phyloP scores from a whole-genome alignment of 2,113 vertebrate species.

The Patagioenas fasciata region DNA sequence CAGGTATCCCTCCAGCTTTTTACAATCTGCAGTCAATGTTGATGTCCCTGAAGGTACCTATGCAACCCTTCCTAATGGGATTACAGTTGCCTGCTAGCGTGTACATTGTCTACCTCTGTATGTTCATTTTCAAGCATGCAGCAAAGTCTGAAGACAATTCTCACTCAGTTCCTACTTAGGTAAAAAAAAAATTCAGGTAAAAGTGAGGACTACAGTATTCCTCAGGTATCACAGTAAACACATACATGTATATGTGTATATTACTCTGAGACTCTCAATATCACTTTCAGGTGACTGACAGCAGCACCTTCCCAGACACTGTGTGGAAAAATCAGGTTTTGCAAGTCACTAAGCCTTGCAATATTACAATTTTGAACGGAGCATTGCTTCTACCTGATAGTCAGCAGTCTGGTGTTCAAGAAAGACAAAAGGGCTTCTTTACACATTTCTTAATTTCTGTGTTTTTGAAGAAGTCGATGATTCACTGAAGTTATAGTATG shows the following conservation, averaged over 20 bases:
- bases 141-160: neutral
- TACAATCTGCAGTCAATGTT: neutral
- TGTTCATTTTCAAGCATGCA: neutral
- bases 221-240: neutral
- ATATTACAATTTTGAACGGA: neutral
- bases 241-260: neutral
- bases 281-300: neutral
- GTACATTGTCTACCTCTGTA: neutral
- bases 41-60: neutral
- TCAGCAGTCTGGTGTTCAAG: neutral
- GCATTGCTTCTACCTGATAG: neutral
- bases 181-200: neutral
- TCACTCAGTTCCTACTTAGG: neutral
- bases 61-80: neutral
- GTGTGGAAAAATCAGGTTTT: neutral
- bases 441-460: neutral
- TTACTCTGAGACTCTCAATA: neutral
- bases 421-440: neutral
- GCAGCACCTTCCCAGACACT: neutral
- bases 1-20: neutral
- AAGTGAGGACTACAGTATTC: neutral
- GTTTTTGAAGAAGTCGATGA: neutral
- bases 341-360: neutral
- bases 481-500: neutral
- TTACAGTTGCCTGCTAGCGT: neutral